Conservation (phyloP, 2,888 invertebrate genomes). For the Rhaphigaster nebulosa region DNA sequence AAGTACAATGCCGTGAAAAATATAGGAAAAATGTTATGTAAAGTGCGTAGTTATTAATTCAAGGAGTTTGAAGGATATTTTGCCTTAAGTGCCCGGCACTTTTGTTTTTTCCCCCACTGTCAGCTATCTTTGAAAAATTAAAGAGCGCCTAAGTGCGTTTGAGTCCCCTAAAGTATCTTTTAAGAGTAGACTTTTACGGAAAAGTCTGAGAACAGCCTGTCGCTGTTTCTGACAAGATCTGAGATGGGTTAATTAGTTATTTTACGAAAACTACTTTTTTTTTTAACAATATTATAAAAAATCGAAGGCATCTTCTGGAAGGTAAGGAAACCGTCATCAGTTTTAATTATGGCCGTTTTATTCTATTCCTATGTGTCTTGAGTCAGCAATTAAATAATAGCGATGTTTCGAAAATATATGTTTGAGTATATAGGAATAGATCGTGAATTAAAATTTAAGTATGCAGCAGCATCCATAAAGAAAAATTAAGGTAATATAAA, state of each 20-base stretch:
- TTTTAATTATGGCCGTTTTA: neutral
- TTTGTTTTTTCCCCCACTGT: neutral
- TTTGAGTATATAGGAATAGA: no score
- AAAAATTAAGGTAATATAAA: no score
- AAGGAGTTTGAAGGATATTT: neutral
- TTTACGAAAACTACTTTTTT: neutral
- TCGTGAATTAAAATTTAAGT: no score
- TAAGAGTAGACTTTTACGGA: neutral
- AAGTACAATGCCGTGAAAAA: no score
- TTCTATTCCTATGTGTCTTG: neutral
- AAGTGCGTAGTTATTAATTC: neutral
- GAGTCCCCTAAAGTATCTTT: neutral
- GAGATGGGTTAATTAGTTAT: slow-evolving; percentile 8
- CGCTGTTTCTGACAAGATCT: neutral
- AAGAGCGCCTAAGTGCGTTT: neutral
- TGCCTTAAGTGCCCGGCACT: neutral
- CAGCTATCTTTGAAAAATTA: neutral
- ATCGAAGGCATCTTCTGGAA: neutral
- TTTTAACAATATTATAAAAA: no score
- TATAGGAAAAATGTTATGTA: neutral
- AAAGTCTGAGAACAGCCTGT: neutral
- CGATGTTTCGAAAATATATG: no score
- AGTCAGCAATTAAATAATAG: neutral
- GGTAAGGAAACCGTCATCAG: neutral
- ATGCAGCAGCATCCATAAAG: no score